Percentiles rank a stretch among this genome's conserved stretches.
Conservation (phyloP, 2,113 vertebrate genomes). For the Bettongia penicillata region DNA sequence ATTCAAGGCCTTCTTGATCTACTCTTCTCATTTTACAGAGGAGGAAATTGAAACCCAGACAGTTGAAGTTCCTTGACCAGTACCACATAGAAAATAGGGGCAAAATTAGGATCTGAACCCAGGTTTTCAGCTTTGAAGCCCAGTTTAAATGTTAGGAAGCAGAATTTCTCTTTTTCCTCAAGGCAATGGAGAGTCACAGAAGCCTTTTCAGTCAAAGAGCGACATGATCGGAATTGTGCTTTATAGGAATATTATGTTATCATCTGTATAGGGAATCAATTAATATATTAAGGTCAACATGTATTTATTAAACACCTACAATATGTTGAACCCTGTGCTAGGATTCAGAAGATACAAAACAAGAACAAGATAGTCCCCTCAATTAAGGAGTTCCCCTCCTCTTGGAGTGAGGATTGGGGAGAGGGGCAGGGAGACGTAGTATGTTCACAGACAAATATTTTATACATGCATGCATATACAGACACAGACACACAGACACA, state of each 20-base stretch:
- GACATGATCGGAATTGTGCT: not conserved
- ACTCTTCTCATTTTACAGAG: not conserved
- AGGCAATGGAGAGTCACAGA: not conserved
- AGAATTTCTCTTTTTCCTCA: not conserved
- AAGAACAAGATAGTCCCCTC: no score
- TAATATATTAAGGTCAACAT: not conserved
- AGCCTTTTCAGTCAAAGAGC: not conserved
- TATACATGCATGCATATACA: no score
- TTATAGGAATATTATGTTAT: not conserved
- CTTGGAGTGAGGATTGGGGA: not conserved
- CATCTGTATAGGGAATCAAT: not conserved
- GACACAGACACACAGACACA: accelerated
- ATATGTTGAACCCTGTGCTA: no score
- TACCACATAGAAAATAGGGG: not conserved
- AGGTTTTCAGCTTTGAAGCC: not conserved
- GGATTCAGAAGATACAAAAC: no score
- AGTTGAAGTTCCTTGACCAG: not conserved
- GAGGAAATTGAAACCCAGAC: not conserved
- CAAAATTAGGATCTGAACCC: not conserved
- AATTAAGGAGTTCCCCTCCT: not conserved
- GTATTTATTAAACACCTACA: no score
- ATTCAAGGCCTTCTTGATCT: not conserved
- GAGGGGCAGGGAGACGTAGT: not conserved
- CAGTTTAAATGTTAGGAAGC: not conserved
- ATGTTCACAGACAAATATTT: not conserved